phyloP scores from a whole-genome alignment of 2,797 vertebrate genomes.

The Helostoma temminkii region DNA sequence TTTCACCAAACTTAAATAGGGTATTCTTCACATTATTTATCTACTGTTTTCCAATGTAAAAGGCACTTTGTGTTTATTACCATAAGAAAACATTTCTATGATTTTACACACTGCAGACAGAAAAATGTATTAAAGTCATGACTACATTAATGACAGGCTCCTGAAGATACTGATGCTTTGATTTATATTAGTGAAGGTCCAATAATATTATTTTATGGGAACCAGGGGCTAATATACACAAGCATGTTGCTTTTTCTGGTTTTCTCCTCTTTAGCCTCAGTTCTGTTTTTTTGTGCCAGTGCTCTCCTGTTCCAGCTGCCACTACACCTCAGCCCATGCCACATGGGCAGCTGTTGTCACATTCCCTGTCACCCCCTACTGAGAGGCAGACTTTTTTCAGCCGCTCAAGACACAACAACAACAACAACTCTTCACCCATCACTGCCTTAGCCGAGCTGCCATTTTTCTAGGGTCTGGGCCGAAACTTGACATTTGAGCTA shows the following conservation, averaged over 20 bases:
- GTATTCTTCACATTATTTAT: constrained; percentile 2
- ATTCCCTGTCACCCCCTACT: constrained; percentile 25
- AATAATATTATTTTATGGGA: constrained; percentile 36
- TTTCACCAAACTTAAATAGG: background rate
- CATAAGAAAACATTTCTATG: constrained; percentile 24
- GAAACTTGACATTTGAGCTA: constrained; percentile 52
- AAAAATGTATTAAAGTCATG: constrained; percentile 36
- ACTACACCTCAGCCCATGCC: constrained; percentile 48
- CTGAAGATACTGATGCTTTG: constrained; percentile 24
- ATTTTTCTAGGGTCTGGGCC: constrained; percentile 9
- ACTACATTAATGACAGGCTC: constrained; percentile 24
- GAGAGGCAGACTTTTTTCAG: constrained; percentile 34
- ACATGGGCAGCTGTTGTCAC: constrained; percentile 72
- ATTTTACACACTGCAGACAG: constrained; percentile 32
- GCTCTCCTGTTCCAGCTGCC: constrained; percentile 66
- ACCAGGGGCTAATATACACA: constrained; percentile 1
- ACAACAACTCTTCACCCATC: constrained; percentile 22
- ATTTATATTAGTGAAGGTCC: constrained; percentile 40
- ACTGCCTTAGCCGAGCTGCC: constrained; percentile 27
- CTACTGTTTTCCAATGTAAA: constrained; percentile 18
- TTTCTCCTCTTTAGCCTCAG: constrained; percentile 24
- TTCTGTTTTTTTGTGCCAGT: constrained; percentile 5
- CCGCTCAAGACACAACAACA: constrained; percentile 67
- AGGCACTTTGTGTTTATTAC: background rate
- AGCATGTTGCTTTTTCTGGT: background rate